Percentiles rank a stretch among this genome's conserved stretches.
Conservation (phyloP, 2,113 vertebrate genomes). For the Erinaceus europaeus region DNA sequence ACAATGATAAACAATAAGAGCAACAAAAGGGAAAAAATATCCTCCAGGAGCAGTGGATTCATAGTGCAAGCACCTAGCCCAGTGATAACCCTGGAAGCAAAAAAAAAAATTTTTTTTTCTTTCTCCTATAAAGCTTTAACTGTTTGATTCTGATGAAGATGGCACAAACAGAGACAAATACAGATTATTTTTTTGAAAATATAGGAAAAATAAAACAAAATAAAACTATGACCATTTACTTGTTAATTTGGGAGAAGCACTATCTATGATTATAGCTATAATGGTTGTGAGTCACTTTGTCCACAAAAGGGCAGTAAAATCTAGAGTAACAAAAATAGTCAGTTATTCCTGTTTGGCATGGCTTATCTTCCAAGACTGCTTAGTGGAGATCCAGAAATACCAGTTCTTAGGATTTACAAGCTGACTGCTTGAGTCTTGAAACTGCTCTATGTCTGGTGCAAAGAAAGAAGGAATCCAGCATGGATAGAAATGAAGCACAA, state of each 20-base stretch:
- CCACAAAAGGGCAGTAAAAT: constrained; percentile 26
- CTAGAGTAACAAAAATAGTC: background rate
- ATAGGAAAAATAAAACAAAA: background rate
- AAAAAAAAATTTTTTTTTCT: no score
- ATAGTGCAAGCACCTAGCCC: no score
- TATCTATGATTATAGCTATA: no score
- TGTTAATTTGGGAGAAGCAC: background rate
- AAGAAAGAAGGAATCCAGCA: background rate
- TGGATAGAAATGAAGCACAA: background rate
- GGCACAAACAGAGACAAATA: background rate
- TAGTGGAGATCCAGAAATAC: constrained; percentile 53
- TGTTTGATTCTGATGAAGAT: background rate
- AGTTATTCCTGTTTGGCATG: constrained; percentile 10
- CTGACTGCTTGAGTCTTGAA: background rate
- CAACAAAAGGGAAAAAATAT: no score
- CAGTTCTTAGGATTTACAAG: constrained; percentile 27
- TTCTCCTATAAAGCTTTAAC: background rate
- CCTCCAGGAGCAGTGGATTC: no score
- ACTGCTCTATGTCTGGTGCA: background rate
- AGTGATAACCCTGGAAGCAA: no score
- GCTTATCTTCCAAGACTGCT: constrained; percentile 42
- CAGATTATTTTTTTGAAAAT: background rate
- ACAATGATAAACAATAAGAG: no score
- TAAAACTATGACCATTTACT: background rate
- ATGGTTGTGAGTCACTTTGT: constrained; percentile 25